These are phyloP conservation scores for Acrocyrtus sp. DNA, from an alignment of 2,888 invertebrate genomes.

Conservation along the genomic window DNA sequence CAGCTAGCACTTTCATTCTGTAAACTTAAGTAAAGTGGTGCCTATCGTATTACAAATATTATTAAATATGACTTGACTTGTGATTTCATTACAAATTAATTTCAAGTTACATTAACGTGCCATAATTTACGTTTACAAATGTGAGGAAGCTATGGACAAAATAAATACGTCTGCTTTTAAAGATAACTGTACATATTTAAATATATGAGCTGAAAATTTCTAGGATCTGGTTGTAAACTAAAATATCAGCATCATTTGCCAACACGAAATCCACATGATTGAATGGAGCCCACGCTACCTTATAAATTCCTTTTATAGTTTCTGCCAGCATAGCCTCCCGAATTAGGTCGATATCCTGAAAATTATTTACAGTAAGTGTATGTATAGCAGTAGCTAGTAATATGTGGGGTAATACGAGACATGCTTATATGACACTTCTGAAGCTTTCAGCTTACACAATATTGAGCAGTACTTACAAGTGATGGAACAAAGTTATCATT, in stretches of 20 bases:
- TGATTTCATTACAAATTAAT: no score
- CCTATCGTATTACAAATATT: no score
- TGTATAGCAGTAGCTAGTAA: neutral
- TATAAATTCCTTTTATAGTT: constrained; percentile 6
- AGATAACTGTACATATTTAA: neutral
- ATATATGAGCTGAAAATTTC: constrained; percentile 12
- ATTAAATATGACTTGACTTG: no score
- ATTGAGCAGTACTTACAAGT: constrained; percentile 7
- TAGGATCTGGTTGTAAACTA: constrained; percentile 24
- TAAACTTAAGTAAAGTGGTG: no score
- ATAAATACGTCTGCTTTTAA: neutral
- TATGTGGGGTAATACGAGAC: no score
- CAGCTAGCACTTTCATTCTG: no score
- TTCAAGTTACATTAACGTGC: no score
- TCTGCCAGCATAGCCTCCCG: neutral
- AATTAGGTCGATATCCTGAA: constrained; percentile 20
- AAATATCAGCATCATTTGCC: constrained; percentile 31
- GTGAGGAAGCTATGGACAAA: no score
- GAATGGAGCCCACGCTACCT: constrained; percentile 8
- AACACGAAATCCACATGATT: constrained; percentile 32
- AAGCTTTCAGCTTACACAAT: neutral
- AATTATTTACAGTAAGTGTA: neutral
- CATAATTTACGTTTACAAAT: no score
- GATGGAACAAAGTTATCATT: constrained; percentile 24
- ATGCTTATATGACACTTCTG: neutral